Evolutionary conservation across 2,888 invertebrate species (phyloP).

Genomic region (Biston stratarius): DNA sequence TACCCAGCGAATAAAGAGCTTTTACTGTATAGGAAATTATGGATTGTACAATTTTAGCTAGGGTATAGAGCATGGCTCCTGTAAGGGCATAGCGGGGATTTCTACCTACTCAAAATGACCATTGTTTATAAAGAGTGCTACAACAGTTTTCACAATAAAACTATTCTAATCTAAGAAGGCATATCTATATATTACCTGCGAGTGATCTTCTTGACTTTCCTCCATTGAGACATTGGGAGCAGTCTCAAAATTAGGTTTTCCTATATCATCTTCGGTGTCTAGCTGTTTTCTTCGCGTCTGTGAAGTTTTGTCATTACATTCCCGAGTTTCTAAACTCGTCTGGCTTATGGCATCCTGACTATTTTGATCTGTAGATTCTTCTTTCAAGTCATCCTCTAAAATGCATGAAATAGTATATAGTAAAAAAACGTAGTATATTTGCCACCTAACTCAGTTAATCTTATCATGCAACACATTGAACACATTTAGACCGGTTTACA

Average conservation of each 20-base stretch:
- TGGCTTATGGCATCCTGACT: slow-evolving; percentile 49
- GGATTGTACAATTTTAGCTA: no score
- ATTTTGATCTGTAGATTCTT: slow-evolving; percentile 47
- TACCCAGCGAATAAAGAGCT: no score
- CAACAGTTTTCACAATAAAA: no score
- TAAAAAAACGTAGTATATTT: neutral
- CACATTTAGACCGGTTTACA: no score
- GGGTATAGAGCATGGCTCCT: no score
- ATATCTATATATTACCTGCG: slow-evolving; percentile 63
- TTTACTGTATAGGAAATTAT: no score
- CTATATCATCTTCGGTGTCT: slow-evolving; percentile 65
- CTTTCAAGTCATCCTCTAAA: slow-evolving; percentile 50
- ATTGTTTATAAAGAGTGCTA: no score
- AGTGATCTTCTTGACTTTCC: slow-evolving; percentile 78
- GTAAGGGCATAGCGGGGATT: no score
- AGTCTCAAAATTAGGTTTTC: slow-evolving; percentile 82
- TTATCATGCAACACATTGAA: no score
- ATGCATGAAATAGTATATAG: neutral
- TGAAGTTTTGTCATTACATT: slow-evolving; percentile 41
- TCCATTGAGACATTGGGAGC: slow-evolving; percentile 80
- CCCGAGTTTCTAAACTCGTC: slow-evolving; percentile 48
- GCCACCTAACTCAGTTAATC: no score
- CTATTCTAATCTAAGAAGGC: no score
- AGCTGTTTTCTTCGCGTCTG: slow-evolving; percentile 48
- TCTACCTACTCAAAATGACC: no score